A percentile compares a stretch with the other conserved stretches of the same genome.
Conservation (phyloP, 2,113 vertebrate species). For the Dasyurus viverrinus region DNA sequence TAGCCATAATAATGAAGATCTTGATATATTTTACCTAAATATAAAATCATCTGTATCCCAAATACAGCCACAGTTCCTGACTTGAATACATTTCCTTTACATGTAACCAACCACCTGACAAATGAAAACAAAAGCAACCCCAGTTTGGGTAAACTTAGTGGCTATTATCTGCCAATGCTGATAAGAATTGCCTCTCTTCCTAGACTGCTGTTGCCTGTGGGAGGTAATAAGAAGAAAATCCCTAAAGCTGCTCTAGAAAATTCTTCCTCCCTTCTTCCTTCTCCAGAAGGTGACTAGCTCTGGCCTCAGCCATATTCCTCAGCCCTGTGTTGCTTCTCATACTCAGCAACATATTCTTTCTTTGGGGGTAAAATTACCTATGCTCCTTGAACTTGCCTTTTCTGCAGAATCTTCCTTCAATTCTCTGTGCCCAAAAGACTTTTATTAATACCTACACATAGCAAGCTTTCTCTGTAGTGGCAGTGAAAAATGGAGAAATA, state of each 20-base stretch:
- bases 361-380: neutral
- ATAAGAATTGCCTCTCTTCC: neutral
- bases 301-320: neutral
- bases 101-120: neutral
- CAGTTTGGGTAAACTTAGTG: neutral
- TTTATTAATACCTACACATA: neutral
- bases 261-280: neutral
- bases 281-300: neutral
- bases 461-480: neutral
- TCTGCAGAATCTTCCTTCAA: neutral
- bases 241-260: neutral
- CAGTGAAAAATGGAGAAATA: neutral
- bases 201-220: neutral
- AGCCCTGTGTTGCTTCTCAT: neutral
- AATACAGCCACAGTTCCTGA: neutral
- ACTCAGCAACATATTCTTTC: neutral
- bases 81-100: neutral
- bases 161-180: neutral
- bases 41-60: neutral
- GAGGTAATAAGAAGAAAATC: neutral
- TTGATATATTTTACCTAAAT: neutral
- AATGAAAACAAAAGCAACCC: neutral
- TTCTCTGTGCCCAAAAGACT: neutral
- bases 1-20: neutral
- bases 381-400: neutral